phyloP scores from a whole-genome alignment of 2,888 invertebrate genomes.

The Tenthredo distinguenda region DNA sequence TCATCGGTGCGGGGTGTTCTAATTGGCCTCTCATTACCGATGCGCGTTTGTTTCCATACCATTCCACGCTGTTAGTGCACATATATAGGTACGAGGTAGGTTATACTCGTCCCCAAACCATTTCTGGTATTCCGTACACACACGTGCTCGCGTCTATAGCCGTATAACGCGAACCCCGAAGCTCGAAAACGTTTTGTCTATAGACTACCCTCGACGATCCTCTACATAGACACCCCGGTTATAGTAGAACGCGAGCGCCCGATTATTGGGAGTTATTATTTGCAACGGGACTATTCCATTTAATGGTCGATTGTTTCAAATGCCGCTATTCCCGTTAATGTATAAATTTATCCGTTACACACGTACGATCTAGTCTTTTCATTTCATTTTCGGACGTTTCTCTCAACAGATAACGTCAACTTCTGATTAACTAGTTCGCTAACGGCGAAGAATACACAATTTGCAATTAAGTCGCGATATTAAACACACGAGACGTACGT shows the following conservation, averaged over 20 bases:
- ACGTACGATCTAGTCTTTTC: background rate
- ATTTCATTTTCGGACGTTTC: background rate
- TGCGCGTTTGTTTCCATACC: constrained; percentile 73
- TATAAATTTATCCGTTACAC: constrained; percentile 24
- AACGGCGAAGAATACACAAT: background rate
- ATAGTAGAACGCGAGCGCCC: constrained; percentile 39
- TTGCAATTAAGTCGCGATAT: constrained; percentile 15
- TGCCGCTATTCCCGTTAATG: constrained; percentile 57
- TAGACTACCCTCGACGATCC: background rate
- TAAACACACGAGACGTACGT: background rate
- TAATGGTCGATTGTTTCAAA: constrained; percentile 77
- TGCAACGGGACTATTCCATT: constrained; percentile 75
- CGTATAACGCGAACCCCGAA: background rate
- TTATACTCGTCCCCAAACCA: background rate
- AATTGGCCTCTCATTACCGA: constrained; percentile 78
- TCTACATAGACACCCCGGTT: background rate
- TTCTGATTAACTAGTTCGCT: background rate
- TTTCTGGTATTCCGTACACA: constrained; percentile 17
- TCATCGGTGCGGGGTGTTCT: constrained; percentile 76
- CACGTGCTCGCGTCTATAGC: background rate
- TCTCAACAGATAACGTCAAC: background rate
- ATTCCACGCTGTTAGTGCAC: constrained; percentile 32
- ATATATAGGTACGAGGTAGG: background rate
- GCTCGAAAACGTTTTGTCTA: constrained; percentile 34
- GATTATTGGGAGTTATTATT: constrained; percentile 77